Evolutionary conservation across 2,113 vertebrate species (phyloP), one percentile per base, ranked within the genome.

Genomic region (Heterochromis multidens): DNA sequence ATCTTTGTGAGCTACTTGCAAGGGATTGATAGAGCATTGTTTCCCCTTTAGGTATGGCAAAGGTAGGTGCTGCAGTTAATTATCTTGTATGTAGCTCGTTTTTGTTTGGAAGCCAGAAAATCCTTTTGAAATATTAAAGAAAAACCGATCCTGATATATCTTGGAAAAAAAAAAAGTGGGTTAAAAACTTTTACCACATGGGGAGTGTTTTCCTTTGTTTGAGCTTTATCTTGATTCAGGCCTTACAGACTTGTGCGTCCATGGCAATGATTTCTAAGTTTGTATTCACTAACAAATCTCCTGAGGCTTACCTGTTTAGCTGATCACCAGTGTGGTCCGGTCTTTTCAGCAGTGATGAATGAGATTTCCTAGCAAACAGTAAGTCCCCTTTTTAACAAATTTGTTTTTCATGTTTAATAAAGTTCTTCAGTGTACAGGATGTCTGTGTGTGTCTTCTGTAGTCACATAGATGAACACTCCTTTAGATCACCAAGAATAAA

Each of bases 401-500:
- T 92, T 87, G 19, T 90, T 90, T 90, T 83, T 84, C 63, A 85
- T 74, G 78, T 89, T 93, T 92, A 95, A 93, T 94, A 94, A 95
- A 95, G 52, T 21, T 84, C 46, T 89, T 63, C 59, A 46, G 11
- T 63, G 33, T 57, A 65, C 19, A 77, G 43, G 10, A 52, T 40
- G 8, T 57, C 40, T 33, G 16, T 52, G 49, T 52, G 49, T 52
- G 17, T 72, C 56, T 52, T 52, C 10, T 74, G 25, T 74, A 74
- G 52, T 19, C 23, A 52, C 61, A 27, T 40, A 62, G 80, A 85
- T 11, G 1, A 79, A 58, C n/a, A 29, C 8, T 40, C 49, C 25
- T 80, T 87, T 63, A 87, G 89, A 89, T 92, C 92, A 90, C 92
- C 89, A 93, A 95, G 92, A 91, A 93, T 92, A 91, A 89, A 82